These are phyloP conservation scores for Bos taurus DNA, from an alignment of 2,113 vertebrate genomes.

Conservation along the genomic window ARS-UCD2.0 NC_037336.1:6740501-6741000, in stretches of 20 bases:
- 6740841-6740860: neutral
- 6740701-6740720: neutral
- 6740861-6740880: neutral
- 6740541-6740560: neutral
- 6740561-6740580: neutral
- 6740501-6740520: neutral
- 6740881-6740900: neutral
- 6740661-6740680: neutral
- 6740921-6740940: neutral
- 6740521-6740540: neutral
- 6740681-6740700: neutral
- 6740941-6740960: neutral
- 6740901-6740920: neutral
- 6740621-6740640: neutral
- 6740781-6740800: neutral
- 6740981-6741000: neutral
- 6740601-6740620: neutral
- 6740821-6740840: neutral
- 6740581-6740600: neutral
- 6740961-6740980: neutral
- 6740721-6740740: neutral
- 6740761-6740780: neutral
- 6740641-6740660: neutral
- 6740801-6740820: neutral
- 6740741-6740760: neutral